phyloP scores from a whole-genome alignment of 2,888 invertebrate genomes.

The Sarcophaga rosellei region DNA sequence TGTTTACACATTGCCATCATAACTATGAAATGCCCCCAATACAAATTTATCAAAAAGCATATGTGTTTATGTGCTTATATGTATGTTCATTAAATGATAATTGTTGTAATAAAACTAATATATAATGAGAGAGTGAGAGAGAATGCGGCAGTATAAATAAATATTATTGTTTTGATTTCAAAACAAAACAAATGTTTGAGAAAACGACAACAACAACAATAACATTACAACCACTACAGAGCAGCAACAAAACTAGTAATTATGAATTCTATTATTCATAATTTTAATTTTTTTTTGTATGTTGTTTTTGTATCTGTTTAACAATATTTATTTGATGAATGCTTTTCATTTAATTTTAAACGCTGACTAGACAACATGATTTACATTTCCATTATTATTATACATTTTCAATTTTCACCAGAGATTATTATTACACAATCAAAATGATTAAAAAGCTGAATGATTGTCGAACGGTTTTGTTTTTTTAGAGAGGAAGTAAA shows the following conservation, averaged over 20 bases:
- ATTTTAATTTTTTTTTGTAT: too few relatives aligned
- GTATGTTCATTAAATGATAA: background rate
- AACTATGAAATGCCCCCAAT: conserved; percentile 19
- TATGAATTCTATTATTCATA: too few relatives aligned
- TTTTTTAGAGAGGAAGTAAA: background rate
- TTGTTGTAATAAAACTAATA: background rate
- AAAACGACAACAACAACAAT: background rate
- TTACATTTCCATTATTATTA: background rate
- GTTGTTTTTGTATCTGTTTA: background rate
- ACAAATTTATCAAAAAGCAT: background rate
- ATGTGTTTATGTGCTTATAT: background rate
- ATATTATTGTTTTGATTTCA: background rate
- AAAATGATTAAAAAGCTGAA: conserved; percentile 25
- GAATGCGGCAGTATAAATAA: background rate
- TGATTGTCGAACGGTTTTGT: background rate
- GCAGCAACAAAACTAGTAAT: background rate
- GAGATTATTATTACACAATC: conserved; percentile 14
- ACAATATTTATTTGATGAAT: background rate
- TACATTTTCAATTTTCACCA: too few relatives aligned
- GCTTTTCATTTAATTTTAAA: background rate
- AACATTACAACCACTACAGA: background rate
- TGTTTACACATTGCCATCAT: background rate
- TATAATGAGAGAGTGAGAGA: background rate
- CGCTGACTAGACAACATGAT: background rate
- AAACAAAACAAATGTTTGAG: background rate